phyloP scores from a whole-genome alignment of 2,113 vertebrate species.

The Myiagra hebetior region DNA sequence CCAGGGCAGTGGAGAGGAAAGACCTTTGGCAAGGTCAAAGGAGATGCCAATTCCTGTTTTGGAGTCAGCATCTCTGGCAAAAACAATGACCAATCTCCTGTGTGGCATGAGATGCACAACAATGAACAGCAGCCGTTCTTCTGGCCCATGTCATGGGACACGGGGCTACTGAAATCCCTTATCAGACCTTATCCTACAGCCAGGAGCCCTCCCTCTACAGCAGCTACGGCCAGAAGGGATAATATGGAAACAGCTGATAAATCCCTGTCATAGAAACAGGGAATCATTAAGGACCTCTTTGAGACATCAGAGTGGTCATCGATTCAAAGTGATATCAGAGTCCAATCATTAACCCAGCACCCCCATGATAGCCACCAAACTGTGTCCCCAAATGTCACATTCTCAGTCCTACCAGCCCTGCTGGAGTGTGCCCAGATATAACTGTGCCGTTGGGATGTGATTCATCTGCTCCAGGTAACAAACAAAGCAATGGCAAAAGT shows the following conservation, averaged over 20 bases:
- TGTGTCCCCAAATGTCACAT: too few relatives aligned
- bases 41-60: neutral
- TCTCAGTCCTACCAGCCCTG: neutral
- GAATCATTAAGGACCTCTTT: neutral
- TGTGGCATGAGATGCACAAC: neutral
- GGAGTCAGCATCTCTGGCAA: neutral
- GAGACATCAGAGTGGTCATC: neutral
- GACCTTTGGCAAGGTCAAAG: neutral
- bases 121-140: neutral
- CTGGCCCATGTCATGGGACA: neutral
- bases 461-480: neutral
- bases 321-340: neutral
- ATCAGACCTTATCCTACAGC: neutral
- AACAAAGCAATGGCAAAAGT: neutral
- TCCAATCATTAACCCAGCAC: neutral
- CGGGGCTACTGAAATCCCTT: neutral
- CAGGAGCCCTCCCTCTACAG: neutral
- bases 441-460: neutral
- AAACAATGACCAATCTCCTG: neutral
- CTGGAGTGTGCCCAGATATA: neutral
- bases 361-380: neutral
- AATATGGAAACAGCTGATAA: neutral
- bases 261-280: neutral
- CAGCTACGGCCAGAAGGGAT: neutral
- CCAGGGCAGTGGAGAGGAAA: neutral